Evolutionary conservation across 1,140 invertebrate genomes (phyloP).

Genomic region (Platorchestia sp.): DNA sequence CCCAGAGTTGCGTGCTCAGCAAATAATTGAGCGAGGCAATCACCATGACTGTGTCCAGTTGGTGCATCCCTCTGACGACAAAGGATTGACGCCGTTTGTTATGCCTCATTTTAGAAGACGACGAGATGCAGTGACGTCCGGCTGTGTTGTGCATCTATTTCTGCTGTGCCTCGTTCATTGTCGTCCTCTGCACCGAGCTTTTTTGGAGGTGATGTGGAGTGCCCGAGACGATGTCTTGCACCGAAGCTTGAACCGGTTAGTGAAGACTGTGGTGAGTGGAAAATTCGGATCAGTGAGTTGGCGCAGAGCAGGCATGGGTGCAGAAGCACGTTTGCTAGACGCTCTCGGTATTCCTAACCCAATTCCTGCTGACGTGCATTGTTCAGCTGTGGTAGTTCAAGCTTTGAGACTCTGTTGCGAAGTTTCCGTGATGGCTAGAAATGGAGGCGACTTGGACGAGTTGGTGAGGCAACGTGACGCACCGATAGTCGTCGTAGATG

Average conservation of each 20-base stretch:
- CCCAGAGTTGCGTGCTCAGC: not conserved
- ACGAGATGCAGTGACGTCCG: not conserved
- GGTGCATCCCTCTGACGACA: not conserved
- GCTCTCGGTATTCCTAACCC: too few species aligned
- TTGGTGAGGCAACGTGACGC: not conserved
- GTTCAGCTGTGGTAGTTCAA: not conserved
- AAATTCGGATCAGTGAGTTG: not conserved
- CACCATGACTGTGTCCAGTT: not conserved
- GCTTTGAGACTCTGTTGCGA: not conserved
- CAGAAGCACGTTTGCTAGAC: too few species aligned
- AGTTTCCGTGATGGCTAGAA: not conserved
- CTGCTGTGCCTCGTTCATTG: not conserved
- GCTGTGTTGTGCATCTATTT: not conserved
- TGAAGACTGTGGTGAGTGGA: not conserved
- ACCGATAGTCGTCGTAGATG: not conserved
- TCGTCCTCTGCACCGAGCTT: not conserved
- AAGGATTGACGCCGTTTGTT: not conserved
- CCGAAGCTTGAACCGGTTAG: not conserved
- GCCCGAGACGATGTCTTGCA: not conserved
- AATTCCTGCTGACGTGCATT: not conserved
- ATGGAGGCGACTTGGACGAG: not conserved
- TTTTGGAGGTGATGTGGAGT: not conserved
- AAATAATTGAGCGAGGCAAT: not conserved
- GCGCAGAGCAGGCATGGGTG: too few species aligned
- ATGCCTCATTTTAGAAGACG: not conserved